Percentiles rank a stretch among this genome's conserved stretches.
Evolutionary conservation across 2,888 invertebrate species (phyloP).

Genomic region (Mayetiola destructor): DNA sequence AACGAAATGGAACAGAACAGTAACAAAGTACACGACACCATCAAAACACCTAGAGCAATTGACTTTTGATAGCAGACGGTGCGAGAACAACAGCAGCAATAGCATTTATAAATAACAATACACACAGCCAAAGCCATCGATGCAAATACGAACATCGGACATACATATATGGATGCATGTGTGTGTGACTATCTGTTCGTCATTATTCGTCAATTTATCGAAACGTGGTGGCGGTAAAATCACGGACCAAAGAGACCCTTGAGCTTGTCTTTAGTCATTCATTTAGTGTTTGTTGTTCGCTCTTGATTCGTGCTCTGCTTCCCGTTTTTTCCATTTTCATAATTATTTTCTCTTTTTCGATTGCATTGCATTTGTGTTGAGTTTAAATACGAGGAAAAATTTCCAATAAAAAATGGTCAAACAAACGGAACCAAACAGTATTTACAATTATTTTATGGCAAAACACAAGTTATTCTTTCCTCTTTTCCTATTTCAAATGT

Average conservation of each 20-base stretch:
- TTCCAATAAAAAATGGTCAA: no score
- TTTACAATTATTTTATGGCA: no score
- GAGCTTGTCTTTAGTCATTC: not conserved
- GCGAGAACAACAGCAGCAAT: not conserved
- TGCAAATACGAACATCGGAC: not conserved
- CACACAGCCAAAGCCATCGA: not conserved
- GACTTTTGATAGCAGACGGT: not conserved
- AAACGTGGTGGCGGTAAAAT: constrained; percentile 1
- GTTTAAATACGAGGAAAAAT: no score
- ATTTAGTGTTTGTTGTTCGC: not conserved
- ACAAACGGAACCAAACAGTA: no score
- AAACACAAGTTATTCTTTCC: no score
- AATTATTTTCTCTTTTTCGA: no score
- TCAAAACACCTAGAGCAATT: constrained; percentile 11
- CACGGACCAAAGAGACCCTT: constrained; percentile 10
- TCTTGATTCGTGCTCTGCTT: not conserved
- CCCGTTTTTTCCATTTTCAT: no score
- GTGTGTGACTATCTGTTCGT: no score
- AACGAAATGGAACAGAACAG: no score
- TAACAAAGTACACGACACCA: not conserved
- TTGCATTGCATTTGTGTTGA: no score
- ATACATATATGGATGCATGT: not conserved
- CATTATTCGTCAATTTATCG: constrained; percentile 12
- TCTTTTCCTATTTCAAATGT: no score
- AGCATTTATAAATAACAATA: not conserved